Base-by-base conservation (phyloP, 1,140 invertebrate genomes). In the Polypedilum vanderplanki region DNA sequence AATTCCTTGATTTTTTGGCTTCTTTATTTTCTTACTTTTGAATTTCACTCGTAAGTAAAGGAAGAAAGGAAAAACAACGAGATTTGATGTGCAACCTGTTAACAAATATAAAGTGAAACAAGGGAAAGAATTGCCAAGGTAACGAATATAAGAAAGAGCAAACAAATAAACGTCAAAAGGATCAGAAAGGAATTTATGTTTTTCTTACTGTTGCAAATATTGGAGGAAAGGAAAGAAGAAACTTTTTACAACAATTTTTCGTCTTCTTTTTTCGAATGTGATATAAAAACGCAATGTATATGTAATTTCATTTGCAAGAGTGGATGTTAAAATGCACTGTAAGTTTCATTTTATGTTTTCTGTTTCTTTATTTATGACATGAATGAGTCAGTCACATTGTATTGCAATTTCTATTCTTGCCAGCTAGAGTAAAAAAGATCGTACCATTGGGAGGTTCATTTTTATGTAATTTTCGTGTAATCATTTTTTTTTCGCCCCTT, bases 401-500 rank as follows among this genome's bases (percentile, higher is more conserved):
- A 46, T 57, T 57, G 46, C 46, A 57, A 57, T 57, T 57, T 57
- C n/a, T 46, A 12, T 15, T 3, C 8, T 46, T 46, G 9, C 15
- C 8, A 12, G 15, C 3, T 1, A 12, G 46, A 57, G 15, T 1
- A 12, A 15, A 57, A 57, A 4, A n/a, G 46, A 57, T n/a, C 46
- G 46, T 57, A 57, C 46, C 46, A 15, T 57, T 57, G 46, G 17
- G 65, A 70, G 65, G 65, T 70, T 70, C 65, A 70, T 70, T 70
- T 70, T 70, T 70, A 70, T 70, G 65, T 70, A 70, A 70, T 70
- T 70, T 70, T 70, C 65, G 65, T 70, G 65, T 70, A 70, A 70
- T 70, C 65, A 70, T 70, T 70, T 70, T 18, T 70, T 22, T 17
- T 70, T 18, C 65, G 17, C 65, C 65, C 65, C 65, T 18, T 10